Conservation (phyloP, 2,113 vertebrate genomes). For the Bungarus multicinctus region DNA sequence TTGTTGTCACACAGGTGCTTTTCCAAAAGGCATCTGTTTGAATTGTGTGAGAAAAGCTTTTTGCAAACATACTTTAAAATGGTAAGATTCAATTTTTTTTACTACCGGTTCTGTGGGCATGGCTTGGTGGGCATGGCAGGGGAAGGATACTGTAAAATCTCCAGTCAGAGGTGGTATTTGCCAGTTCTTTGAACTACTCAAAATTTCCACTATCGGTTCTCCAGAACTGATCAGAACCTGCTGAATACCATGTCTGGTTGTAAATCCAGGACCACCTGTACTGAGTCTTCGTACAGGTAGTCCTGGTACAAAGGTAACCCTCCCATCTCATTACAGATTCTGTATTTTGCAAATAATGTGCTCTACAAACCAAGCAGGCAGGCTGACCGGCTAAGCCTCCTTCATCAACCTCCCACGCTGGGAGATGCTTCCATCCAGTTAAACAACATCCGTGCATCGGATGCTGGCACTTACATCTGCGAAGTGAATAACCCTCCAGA, state of each 20-base stretch:
- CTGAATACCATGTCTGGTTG: no score
- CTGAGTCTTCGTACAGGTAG: not conserved
- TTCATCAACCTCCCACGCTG: slow-evolving; percentile 62
- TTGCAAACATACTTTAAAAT: no score
- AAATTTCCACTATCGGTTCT: no score
- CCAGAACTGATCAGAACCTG: no score
- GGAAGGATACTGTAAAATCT: no score
- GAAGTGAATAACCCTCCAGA: slow-evolving; percentile 72
- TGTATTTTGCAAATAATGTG: slow-evolving; percentile 66
- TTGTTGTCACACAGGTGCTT: not conserved
- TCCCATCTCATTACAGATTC: slow-evolving; percentile 54
- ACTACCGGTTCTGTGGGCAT: no score
- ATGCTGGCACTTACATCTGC: slow-evolving; percentile 73
- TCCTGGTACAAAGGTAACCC: not conserved
- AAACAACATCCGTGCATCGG: slow-evolving; percentile 48
- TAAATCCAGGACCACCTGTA: not conserved
- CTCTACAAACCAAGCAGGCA: slow-evolving; percentile 64
- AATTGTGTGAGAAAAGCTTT: no score
- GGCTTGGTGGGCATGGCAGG: no score
- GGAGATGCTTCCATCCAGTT: slow-evolving; percentile 68
- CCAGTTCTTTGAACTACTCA: no score
- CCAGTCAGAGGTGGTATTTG: no score
- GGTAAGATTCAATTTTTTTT: no score
- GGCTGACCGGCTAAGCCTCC: slow-evolving; percentile 57
- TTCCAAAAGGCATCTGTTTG: not conserved